These are phyloP conservation scores for Lepidothrix coronata DNA, from an alignment of 2,113 vertebrate genomes.

Conservation along the genomic window DNA sequence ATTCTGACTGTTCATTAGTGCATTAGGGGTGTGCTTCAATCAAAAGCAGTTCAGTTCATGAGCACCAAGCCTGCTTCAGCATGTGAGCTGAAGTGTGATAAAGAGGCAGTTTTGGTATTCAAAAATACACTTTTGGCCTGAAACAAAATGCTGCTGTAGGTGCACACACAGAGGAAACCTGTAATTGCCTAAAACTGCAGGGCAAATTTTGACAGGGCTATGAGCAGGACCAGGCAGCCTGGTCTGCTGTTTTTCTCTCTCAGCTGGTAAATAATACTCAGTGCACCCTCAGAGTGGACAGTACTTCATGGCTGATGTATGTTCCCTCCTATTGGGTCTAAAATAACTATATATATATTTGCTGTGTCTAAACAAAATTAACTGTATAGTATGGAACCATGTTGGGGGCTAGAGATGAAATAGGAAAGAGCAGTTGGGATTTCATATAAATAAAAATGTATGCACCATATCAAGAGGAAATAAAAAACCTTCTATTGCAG, in stretches of 20 bases:
- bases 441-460: neutral
- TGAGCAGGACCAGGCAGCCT: neutral
- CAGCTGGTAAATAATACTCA: too few relatives aligned
- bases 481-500: neutral
- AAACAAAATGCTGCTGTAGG: neutral
- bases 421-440: neutral
- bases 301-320: accelerated
- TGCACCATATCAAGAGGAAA: neutral
- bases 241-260: neutral
- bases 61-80: neutral
- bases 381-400: accelerated
- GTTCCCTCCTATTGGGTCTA: accelerated
- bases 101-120: neutral
- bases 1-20: neutral
- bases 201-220: neutral
- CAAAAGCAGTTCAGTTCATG: neutral
- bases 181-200: neutral
- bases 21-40: neutral
- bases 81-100: neutral
- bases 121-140: neutral
- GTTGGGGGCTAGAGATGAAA: neutral
- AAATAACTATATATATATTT: neutral
- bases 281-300: neutral
- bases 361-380: neutral
- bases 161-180: neutral